phyloP scores from a whole-genome alignment of 2,113 vertebrate species.

The Microtus pennsylvanicus region DNA sequence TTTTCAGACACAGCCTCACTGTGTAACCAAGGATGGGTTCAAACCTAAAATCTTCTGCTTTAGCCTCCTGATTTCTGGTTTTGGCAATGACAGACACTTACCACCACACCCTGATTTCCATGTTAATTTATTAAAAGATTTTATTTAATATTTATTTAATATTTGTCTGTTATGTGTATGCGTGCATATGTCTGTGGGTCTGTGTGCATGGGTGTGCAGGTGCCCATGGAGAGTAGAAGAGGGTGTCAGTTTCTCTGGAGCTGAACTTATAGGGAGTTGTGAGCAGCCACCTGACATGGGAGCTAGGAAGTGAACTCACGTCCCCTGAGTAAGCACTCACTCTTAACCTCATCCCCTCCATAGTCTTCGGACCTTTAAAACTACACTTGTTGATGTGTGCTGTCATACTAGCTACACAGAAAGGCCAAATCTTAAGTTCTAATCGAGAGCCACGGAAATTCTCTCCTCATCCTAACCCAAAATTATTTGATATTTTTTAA shows the following conservation, averaged over 20 bases:
- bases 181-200: background rate
- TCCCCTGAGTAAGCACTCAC: background rate
- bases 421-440: background rate
- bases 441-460: background rate
- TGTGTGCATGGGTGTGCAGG: background rate
- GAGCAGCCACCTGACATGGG: background rate
- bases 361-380: conserved; percentile 28
- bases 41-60: background rate
- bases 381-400: background rate
- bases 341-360: background rate
- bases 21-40: background rate
- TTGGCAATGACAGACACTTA: background rate
- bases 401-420: background rate
- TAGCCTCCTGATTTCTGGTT: background rate
- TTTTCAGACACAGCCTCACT: background rate
- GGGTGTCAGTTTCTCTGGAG: background rate
- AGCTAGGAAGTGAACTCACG: background rate
- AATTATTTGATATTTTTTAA: background rate
- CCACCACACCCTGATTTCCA: background rate
- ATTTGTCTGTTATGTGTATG: background rate
- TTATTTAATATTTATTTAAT: background rate
- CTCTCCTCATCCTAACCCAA: background rate
- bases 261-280: background rate
- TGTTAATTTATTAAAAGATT: background rate
- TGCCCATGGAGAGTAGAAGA: background rate